Conservation (phyloP, 2,797 vertebrate genomes). For the Malacoraja senta region DNA sequence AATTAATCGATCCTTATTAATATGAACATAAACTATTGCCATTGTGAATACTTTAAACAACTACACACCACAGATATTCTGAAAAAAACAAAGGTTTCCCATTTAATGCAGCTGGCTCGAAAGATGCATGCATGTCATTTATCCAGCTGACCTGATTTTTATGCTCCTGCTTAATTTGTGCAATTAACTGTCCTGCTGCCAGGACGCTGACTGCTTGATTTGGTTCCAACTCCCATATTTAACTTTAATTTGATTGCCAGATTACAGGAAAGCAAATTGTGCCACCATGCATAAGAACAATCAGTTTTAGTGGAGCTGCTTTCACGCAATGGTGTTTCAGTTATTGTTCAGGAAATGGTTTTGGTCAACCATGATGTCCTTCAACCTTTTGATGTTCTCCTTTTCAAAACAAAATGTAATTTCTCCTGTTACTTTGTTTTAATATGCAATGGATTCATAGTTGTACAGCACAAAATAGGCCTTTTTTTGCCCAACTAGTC, state of each 20-base stretch:
- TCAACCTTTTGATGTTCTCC: too few species aligned
- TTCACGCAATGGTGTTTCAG: not conserved
- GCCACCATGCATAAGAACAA: not conserved
- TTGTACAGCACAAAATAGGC: too few species aligned
- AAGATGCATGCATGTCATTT: not conserved
- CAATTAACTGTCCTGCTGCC: not conserved
- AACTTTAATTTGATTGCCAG: conserved; percentile 13
- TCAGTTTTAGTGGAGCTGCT: not conserved
- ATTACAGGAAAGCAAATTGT: not conserved
- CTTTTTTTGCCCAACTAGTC: too few species aligned
- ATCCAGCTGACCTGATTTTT: not conserved
- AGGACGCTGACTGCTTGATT: not conserved
- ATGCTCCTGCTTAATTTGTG: not conserved
- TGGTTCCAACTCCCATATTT: not conserved
- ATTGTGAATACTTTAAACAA: not conserved
- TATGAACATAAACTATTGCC: not conserved
- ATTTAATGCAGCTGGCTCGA: not conserved
- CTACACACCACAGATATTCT: not conserved
- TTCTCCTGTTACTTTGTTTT: not conserved
- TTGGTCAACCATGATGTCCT: not conserved
- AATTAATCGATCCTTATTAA: not conserved
- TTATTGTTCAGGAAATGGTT: not conserved
- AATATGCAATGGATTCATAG: too few species aligned
- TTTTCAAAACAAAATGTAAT: not conserved
- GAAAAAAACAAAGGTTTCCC: not conserved